Base-by-base conservation (phyloP, 35 echinoderm and acorn worm genomes). In the Acanthaster planci region DNA sequence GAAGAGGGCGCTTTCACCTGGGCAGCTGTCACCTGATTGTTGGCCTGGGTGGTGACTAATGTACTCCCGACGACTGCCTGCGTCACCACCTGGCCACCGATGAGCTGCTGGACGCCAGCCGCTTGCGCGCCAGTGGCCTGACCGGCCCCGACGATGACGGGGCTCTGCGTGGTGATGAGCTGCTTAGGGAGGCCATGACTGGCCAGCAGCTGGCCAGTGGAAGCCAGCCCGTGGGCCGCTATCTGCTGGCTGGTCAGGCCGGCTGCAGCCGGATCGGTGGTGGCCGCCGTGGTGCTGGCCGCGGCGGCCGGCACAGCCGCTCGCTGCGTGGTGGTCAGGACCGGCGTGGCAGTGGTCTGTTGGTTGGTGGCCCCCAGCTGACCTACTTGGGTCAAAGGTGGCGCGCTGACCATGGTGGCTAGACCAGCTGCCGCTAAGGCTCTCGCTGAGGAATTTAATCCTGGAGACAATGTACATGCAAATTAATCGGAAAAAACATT, bases 91-190 rank as follows among this genome's bases (percentile, higher is more conserved):
- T 79, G 77, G 42, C 77, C 77, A 35, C 75, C 37, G 36, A 44
- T 44, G 40, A 81, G 51, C 79, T 52, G 44, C 0, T 42, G 38
- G 14, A 53, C 51, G 79, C 40, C 79, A 23, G 21, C 67, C 31
- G 32, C 51, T 16, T 77, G 38, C 26, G 39, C 68, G n/a, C 78
- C 78, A n/a, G n/a, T n/a, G 8, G 47, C 84, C 75, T 86, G 84
- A 47, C 59, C 52, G 56, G 56, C 56, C 19, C 19, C 27, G 64
- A 72, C 64, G 39, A 84, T 39, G 0, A 84, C 82, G 14, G 60
- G 67, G 27, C 84, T 68, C 51, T 86, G 84, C 40, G 60, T 86
- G 10, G 60, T 86, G 37, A 86, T 76, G 47, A 86, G 50, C 34
- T 86, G 84, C 18, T 68, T 77, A 21, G 67, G 44, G 9, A 86